A percentile compares a stretch with the other conserved stretches of the same genome.
phyloP scores from a whole-genome alignment of 53 echinoderm and acorn worm species.

The Hippasteria phrygiana region DNA sequence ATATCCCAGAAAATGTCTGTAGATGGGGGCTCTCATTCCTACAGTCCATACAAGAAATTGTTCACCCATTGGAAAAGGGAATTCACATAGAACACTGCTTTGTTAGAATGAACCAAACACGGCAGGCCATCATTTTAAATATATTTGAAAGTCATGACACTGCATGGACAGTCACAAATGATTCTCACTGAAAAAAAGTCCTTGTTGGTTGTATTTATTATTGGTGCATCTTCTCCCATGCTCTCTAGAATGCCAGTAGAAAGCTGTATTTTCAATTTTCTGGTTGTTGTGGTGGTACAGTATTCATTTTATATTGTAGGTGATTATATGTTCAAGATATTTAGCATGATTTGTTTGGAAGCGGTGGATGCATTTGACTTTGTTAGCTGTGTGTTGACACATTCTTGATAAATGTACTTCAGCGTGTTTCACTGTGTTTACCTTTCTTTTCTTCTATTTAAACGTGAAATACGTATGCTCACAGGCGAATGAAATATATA shows the following conservation, averaged over 20 bases:
- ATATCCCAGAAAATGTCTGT: no score
- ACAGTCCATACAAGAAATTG: no score
- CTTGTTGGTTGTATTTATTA: conserved; percentile 14
- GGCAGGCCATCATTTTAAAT: not conserved
- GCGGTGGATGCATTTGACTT: conserved; percentile 35
- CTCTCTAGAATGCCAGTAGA: conserved; percentile 22
- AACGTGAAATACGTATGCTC: no score
- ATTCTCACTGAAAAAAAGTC: not conserved
- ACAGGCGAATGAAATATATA: no score
- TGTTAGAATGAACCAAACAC: not conserved
- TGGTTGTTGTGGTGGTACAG: conserved; percentile 25
- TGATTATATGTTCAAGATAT: not conserved
- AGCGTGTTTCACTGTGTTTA: no score
- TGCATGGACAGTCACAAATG: conserved; percentile 43
- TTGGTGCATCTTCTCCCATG: conserved; percentile 19
- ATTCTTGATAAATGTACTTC: no score
- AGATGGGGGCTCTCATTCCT: no score
- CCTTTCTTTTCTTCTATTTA: no score
- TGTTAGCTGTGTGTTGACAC: no score
- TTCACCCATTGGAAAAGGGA: no score
- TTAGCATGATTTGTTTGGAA: conserved; percentile 35
- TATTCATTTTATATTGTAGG: not conserved
- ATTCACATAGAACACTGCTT: no score
- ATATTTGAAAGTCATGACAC: not conserved
- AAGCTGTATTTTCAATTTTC: conserved; percentile 16